Base-by-base conservation (phyloP, 2,888 invertebrate species). In the Mythimna impura region DNA sequence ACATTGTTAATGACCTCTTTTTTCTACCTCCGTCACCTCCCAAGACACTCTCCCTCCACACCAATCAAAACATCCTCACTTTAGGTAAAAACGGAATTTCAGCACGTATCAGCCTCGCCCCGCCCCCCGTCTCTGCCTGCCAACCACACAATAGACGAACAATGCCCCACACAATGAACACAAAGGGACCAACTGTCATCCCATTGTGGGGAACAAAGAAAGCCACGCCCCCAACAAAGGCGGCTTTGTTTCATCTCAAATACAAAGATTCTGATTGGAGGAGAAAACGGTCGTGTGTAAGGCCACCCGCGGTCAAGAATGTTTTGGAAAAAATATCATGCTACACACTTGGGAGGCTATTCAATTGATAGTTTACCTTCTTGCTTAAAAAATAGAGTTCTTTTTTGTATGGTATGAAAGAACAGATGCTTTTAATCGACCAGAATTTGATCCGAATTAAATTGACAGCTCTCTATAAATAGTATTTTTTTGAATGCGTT, bases 191-290 rank as follows among this genome's bases (percentile, higher is more conserved):
- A 77, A 88, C 93, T 93, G 92, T 95, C 96, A 93, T 95, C 94
- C 96, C 91, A 95, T 96, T 96, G 96, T 96, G 80, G 92, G 86
- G 86, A 88, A 96, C 96, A 96, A 96, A 82, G 89, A 83, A 87
- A 76, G 92, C 94, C 91, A 85, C 94, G 94, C 95, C 96, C 93
- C 85, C 87, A 89, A 91, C 93, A 92, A 91, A 92, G 89, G 89
- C 93, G 91, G 94, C 90, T 84, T 96, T 96, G 96, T 96, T 95
- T 96, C 94, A 96, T 95, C 93, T 91, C 85, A 82, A 85, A 85
- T 82, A 77, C 82, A 79, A 76, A 82, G 74, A 76, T 66, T 81
- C 85, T 87, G 86, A 95, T 95, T 96, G 96, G 96, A 81, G 68
- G 90, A 90, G 89, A 91, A 77, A 85, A 88, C 75, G 79, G 17